Conservation (phyloP, 2,797 vertebrate genomes). For the Limnodromus scolopaceus region DNA sequence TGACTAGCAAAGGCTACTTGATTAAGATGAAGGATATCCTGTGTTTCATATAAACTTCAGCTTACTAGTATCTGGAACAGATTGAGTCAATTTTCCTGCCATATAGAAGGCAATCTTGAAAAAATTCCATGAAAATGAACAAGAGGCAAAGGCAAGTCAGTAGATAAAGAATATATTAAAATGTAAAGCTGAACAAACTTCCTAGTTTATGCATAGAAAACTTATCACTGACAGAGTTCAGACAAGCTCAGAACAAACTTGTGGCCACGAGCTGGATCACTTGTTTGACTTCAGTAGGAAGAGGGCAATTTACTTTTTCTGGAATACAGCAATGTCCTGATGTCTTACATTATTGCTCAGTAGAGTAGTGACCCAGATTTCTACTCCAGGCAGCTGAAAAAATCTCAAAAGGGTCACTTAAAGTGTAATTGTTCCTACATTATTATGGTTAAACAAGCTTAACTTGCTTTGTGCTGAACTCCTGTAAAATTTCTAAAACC, state of each 20-base stretch:
- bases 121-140: not conserved
- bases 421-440: slow-evolving; percentile 29
- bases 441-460: not conserved
- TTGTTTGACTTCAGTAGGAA: not conserved
- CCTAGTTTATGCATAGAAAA: not conserved
- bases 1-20: not conserved
- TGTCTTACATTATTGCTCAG: not conserved
- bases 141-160: not conserved
- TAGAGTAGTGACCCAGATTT: slow-evolving; percentile 13
- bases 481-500: not conserved
- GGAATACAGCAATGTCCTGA: not conserved
- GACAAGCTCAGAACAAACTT: not conserved
- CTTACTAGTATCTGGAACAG: not conserved
- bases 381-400: not conserved
- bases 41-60: not conserved
- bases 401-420: not conserved
- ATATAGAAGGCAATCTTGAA: not conserved
- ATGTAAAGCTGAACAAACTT: not conserved
- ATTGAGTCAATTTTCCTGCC: not conserved
- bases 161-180: not conserved
- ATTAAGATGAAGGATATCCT: not conserved
- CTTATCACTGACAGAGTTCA: not conserved
- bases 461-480: not conserved
- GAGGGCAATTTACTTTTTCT: not conserved
- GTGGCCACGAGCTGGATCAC: not conserved